phyloP scores from a whole-genome alignment of 2,888 invertebrate genomes.

The Cerastis rubricosa region DNA sequence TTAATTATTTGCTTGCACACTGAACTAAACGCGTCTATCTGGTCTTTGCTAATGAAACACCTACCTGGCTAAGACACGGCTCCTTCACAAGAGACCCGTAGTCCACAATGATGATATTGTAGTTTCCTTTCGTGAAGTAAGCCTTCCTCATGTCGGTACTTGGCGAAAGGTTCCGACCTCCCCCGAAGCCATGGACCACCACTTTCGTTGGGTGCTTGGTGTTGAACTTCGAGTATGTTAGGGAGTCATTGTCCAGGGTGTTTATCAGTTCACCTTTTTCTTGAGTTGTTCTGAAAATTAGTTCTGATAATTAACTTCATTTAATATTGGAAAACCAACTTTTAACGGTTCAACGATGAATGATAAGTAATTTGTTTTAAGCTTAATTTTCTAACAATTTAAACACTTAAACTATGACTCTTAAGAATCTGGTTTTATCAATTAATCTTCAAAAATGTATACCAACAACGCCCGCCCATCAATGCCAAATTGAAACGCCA shows the following conservation, averaged over 20 bases:
- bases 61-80: conserved; percentile 95
- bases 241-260: conserved; percentile 92
- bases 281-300: conserved; percentile 92
- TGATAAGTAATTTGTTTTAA: not conserved
- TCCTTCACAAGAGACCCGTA: conserved; percentile 95
- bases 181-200: conserved; percentile 97
- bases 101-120: conserved; percentile 97
- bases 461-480: not conserved
- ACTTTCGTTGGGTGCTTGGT: conserved; percentile 95
- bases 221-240: conserved; percentile 95
- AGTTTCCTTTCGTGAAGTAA: conserved; percentile 95
- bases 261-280: conserved; percentile 93
- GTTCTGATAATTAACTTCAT: not conserved
- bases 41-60: not conserved
- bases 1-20: not conserved
- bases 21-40: not conserved
- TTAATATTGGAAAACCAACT: not conserved
- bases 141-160: conserved; percentile 96
- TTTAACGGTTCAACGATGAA: not conserved
- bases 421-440: not conserved
- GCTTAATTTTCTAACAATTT: too few relatives aligned
- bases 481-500: not conserved
- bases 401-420: too few relatives aligned
- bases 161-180: conserved; percentile 95
- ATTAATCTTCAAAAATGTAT: not conserved